A percentile compares a stretch with the other conserved stretches of the same genome.
Evolutionary conservation across 2,888 invertebrate genomes (phyloP).

Genomic region (Dryomyza anilis): DNA sequence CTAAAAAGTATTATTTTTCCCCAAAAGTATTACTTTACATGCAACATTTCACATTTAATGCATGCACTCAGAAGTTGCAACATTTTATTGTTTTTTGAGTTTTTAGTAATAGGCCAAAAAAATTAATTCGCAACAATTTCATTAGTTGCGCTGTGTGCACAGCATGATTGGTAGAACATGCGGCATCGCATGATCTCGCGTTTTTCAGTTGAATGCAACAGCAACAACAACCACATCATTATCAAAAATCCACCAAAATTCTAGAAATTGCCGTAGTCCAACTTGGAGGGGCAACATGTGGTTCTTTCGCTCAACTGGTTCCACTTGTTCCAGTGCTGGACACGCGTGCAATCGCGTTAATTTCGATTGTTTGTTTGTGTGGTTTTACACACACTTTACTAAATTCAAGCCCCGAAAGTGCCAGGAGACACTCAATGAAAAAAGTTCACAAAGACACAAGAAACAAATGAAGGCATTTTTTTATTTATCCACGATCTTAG

Average conservation of each 20-base stretch:
- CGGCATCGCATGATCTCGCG: no score
- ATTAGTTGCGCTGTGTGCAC: no score
- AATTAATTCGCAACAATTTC: no score
- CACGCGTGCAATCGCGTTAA: constrained; percentile 5
- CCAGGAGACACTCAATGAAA: no score
- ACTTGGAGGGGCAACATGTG: not conserved
- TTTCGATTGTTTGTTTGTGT: constrained; percentile 5
- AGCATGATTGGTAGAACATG: no score
- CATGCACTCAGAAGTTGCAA: not conserved
- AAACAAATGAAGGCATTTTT: no score
- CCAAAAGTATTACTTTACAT: not conserved
- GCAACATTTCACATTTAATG: not conserved
- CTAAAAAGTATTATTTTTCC: not conserved
- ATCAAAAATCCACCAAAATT: not conserved
- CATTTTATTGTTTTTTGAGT: not conserved
- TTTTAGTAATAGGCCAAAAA: no score
- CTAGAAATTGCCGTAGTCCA: not conserved
- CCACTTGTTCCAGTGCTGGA: constrained; percentile 13
- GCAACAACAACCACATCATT: not conserved
- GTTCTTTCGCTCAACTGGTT: constrained; percentile 2
- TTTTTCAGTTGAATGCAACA: no score
- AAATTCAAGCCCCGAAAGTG: not conserved
- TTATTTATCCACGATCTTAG: no score
- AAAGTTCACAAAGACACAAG: no score
- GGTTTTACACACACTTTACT: not conserved